Evolutionary conservation across 2,113 vertebrate species (phyloP).

Genomic region (Charadrius vociferus): DNA sequence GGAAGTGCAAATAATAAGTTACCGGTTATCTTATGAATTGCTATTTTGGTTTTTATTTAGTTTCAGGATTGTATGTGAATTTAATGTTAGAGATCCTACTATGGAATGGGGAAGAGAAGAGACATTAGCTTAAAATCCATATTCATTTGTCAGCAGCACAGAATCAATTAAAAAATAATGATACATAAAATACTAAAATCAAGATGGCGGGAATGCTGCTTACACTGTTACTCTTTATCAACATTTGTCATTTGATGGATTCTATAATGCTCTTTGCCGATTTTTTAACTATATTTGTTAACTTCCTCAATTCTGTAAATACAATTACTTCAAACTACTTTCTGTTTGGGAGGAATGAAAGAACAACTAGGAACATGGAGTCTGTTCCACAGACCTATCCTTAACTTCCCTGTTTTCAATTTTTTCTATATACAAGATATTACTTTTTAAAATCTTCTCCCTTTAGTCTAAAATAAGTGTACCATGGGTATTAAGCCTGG

Average conservation of each 20-base stretch:
- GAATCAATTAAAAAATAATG: background rate
- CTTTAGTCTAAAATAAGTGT: background rate
- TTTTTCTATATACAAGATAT: background rate
- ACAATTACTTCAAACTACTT: background rate
- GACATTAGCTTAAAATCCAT: background rate
- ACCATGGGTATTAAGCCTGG: background rate
- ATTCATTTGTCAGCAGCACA: background rate
- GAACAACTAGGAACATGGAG: background rate
- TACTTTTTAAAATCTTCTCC: background rate
- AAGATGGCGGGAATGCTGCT: background rate
- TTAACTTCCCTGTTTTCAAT: background rate
- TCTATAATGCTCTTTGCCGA: background rate
- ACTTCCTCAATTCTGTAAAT: background rate
- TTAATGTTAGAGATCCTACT: background rate
- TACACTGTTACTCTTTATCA: background rate
- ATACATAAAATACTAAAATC: background rate
- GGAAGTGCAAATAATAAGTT: background rate
- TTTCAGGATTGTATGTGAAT: background rate
- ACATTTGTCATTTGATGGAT: background rate
- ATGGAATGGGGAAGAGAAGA: background rate
- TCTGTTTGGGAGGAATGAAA: background rate
- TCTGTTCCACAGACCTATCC: background rate
- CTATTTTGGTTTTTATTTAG: background rate
- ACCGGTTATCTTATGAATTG: background rate
- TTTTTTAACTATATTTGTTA: background rate